Conservation (phyloP, 2,797 vertebrate species). For the Brachyalestes nurse region DNA sequence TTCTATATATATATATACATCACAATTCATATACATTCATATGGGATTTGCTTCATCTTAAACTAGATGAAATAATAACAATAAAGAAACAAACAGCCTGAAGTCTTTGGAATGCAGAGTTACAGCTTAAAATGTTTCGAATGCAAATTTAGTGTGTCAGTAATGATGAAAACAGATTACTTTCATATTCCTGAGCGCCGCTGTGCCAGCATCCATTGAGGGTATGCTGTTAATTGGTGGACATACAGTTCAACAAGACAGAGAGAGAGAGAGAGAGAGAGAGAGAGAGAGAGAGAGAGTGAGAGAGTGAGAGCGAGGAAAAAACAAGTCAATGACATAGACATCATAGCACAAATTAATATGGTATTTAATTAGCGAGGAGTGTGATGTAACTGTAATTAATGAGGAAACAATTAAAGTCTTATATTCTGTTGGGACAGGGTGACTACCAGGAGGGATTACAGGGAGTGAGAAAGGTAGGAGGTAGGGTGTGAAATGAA, state of each 20-base stretch:
- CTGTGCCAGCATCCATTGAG: conserved; percentile 19
- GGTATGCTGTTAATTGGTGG: conserved; percentile 34
- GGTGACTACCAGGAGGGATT: conserved; percentile 13
- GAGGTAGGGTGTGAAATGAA: neutral
- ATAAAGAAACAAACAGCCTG: conserved; percentile 32
- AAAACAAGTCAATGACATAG: conserved; percentile 15
- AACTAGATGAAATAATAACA: conserved; percentile 19
- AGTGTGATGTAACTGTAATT: conserved; percentile 52
- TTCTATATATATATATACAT: conserved; percentile 5
- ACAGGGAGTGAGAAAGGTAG: neutral
- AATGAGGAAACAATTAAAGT: conserved; percentile 52
- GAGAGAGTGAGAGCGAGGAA: neutral
- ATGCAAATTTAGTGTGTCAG: conserved; percentile 24
- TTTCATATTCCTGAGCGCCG: conserved; percentile 20
- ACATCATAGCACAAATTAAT: neutral
- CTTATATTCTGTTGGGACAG: conserved; percentile 45
- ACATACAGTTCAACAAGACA: neutral
- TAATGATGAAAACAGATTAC: conserved; percentile 28
- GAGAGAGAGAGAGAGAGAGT: neutral
- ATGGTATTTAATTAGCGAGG: conserved; percentile 49
- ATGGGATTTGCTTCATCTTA: neutral
- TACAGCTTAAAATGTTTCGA: conserved; percentile 1
- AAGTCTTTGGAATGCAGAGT: neutral
- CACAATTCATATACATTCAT: conserved; percentile 4
- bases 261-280: neutral